Base-by-base conservation (phyloP, 2,797 vertebrate genomes). In the Pipistrellus kuhlii region DNA sequence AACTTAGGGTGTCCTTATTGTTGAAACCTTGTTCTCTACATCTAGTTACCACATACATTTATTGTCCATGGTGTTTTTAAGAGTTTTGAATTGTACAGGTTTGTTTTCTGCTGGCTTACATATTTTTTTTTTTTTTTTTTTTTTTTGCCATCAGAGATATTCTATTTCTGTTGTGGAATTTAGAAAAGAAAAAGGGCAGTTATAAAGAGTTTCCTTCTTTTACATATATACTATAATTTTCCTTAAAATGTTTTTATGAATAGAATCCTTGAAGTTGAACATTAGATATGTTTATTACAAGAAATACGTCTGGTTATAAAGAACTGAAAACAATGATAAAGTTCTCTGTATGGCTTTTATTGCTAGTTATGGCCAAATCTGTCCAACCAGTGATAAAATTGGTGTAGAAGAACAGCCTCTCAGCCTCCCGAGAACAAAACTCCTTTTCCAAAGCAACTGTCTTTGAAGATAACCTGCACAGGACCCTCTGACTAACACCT, bases 191-290 rank as follows among this genome's bases (percentile, higher is more conserved):
- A 86, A 46, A 72, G 32, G 32, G 0, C 21, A 76, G 38, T 69
- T 81, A 25, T 4, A 57, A 20, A 25, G 89, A 85, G 18, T 41
- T 90, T 94, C 4, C 21, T 55, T 90, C 11, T 90, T 92, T 90
- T 92, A 17, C 12, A 68, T 68, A 21, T 30, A 6, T 46, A 25
- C 35, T 53, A 30, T 86, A 59, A 59, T 89, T 90, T 93, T 94
- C 27, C 59, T 90, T 46, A 91, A 94, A 92, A 88, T 91, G 51
- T 59, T 9, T 88, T 85, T 57, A 84, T 88, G 35, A 83, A 4
- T 90, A 62, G 80, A 94, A 77, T 96, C 14, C 12, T 15, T 83
- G 44, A 95, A 87, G 46, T 84, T 72, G 51, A 92, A 53, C 21
- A 38, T 92, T 88, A 92, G 46, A 51, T 81, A 51, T 32, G 10